Conservation (phyloP, 2,113 vertebrate genomes). For the Gymnocephalus cernua region DNA sequence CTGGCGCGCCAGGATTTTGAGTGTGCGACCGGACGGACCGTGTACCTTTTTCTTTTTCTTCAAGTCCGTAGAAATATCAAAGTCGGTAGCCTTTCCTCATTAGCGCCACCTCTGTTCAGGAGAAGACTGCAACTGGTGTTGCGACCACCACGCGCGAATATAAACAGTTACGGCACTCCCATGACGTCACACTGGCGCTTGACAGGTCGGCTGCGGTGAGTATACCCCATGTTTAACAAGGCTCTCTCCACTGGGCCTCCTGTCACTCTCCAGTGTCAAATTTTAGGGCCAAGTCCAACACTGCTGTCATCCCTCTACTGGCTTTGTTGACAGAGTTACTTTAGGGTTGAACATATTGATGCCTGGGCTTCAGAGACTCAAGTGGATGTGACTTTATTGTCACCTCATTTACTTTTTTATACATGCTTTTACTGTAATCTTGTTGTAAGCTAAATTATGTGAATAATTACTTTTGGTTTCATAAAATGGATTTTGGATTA, state of each 20-base stretch:
- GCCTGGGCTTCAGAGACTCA: background rate
- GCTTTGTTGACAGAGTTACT: constrained; percentile 55
- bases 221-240: no score
- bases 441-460: background rate
- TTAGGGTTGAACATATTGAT: constrained; percentile 45
- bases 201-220: no score
- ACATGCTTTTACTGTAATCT: background rate
- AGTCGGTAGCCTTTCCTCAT: no score
- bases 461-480: background rate
- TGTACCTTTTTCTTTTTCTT: background rate
- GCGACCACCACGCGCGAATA: no score
- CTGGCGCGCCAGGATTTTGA: no score
- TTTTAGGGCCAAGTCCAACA: constrained; percentile 62
- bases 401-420: constrained; percentile 7
- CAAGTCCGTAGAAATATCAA: no score
- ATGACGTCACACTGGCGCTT: no score
- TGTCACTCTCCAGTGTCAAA: constrained; percentile 63
- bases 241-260: constrained; percentile 39
- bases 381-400: constrained; percentile 13
- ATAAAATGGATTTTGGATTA: background rate
- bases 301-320: constrained; percentile 34
- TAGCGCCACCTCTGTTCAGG: no score
- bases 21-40: no score
- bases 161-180: no score
- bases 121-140: no score